phyloP scores from a whole-genome alignment of 2,888 invertebrate genomes.

The Hololepta plana region DNA sequence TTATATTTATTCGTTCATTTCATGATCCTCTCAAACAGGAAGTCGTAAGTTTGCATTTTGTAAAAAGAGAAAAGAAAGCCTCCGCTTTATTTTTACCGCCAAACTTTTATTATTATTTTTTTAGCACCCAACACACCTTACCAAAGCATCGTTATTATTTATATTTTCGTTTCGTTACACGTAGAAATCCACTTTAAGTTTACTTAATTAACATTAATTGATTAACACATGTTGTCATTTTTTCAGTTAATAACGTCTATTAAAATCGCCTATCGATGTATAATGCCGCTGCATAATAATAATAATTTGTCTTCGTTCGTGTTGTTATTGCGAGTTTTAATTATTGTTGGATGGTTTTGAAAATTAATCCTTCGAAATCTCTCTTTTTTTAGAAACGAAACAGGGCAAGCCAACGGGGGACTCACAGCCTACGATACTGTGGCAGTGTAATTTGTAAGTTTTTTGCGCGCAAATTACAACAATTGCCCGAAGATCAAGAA shows the following conservation, averaged over 20 bases:
- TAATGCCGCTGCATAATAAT: not conserved
- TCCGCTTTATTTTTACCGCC: too few species aligned
- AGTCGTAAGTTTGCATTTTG: slow-evolving; percentile 61
- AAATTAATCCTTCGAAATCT: slow-evolving; percentile 3
- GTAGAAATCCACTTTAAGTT: too few species aligned
- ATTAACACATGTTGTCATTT: slow-evolving; percentile 2
- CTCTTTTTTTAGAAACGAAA: slow-evolving; percentile 62
- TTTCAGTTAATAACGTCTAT: not conserved
- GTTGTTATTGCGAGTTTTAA: slow-evolving; percentile 4
- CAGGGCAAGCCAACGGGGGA: slow-evolving; percentile 72
- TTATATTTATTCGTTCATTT: too few species aligned
- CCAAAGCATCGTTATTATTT: too few species aligned
- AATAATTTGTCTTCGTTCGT: slow-evolving; percentile 3
- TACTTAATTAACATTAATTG: too few species aligned
- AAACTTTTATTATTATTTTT: too few species aligned
- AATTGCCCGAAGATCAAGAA: too few species aligned
- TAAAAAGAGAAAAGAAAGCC: too few species aligned
- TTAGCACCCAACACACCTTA: too few species aligned
- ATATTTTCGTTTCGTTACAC: too few species aligned
- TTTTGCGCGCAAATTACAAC: too few species aligned
- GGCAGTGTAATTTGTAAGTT: slow-evolving; percentile 95
- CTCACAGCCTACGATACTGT: slow-evolving; percentile 98
- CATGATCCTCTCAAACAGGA: slow-evolving; percentile 51
- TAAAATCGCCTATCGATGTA: not conserved
- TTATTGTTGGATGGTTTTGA: slow-evolving; percentile 6